Evolutionary conservation across 2,113 vertebrate species (phyloP).

Genomic region (Hemiscyllium ocellatum): DNA sequence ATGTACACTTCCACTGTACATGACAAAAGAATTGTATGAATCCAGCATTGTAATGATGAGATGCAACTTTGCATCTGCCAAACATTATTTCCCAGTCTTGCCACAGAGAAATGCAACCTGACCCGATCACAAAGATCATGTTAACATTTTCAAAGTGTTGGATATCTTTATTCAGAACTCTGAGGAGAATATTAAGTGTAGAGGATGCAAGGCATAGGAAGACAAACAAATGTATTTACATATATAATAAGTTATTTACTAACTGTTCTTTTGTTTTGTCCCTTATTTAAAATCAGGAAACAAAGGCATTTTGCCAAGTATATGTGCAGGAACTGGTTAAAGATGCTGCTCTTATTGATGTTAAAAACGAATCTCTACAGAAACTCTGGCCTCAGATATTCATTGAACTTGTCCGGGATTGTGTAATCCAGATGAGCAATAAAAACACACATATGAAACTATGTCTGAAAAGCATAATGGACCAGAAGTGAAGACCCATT

Average conservation of each 20-base stretch:
- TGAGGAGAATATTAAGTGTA: not conserved
- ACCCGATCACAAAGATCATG: not conserved
- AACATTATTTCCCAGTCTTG: not conserved
- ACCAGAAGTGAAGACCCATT: constrained; percentile 51
- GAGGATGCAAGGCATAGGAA: not conserved
- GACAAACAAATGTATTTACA: not conserved
- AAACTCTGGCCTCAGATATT: constrained; percentile 95
- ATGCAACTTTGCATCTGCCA: not conserved
- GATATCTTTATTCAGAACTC: not conserved
- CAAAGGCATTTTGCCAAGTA: constrained; percentile 64
- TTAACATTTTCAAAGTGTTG: not conserved
- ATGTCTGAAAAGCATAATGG: constrained; percentile 69
- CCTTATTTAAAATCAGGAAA: constrained; percentile 59
- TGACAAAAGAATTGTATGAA: not conserved
- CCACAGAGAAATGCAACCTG: not conserved
- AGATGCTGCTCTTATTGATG: constrained; percentile 74
- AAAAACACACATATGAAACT: constrained; percentile 70
- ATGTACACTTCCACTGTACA: not conserved
- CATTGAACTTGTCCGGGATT: constrained; percentile 84
- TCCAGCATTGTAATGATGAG: not conserved
- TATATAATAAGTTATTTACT: not conserved
- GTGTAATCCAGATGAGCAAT: constrained; percentile 81
- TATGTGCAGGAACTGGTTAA: constrained; percentile 74
- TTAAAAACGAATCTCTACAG: constrained; percentile 82
- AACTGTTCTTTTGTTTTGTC: not conserved